Percentiles rank a stretch among this genome's conserved stretches.
phyloP scores from a whole-genome alignment of 2,797 vertebrate species.

The Siniperca obscura region DNA sequence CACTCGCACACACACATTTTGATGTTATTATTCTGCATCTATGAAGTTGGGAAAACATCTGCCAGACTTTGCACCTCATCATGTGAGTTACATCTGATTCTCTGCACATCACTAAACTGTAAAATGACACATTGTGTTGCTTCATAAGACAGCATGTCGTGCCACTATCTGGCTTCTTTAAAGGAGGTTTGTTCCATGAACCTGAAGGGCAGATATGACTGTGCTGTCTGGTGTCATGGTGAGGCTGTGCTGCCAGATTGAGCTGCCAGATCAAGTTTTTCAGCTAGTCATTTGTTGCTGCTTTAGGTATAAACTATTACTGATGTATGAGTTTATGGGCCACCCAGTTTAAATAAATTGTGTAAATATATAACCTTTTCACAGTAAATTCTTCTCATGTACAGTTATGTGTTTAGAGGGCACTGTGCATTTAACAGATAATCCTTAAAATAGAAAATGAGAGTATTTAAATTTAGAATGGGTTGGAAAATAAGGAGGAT shows the following conservation, averaged over 20 bases:
- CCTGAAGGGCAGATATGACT: slow-evolving; percentile 31
- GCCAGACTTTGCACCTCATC: slow-evolving; percentile 4
- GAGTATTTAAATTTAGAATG: background rate
- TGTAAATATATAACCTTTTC: slow-evolving; percentile 21
- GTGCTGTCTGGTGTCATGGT: slow-evolving; percentile 16
- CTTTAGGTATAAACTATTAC: slow-evolving; percentile 31
- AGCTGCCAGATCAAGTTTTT: slow-evolving; percentile 11
- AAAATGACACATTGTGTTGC: slow-evolving; percentile 1
- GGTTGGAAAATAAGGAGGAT: background rate
- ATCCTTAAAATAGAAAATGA: slow-evolving; percentile 6
- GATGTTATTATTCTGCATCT: background rate
- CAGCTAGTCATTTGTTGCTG: slow-evolving; percentile 4
- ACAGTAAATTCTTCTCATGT: background rate
- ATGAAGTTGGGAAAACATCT: slow-evolving; percentile 16
- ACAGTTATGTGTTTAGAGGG: background rate
- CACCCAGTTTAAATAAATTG: slow-evolving; percentile 19
- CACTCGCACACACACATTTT: background rate
- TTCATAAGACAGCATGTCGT: background rate
- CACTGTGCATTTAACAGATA: background rate
- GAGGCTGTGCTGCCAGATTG: slow-evolving; percentile 8
- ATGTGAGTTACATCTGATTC: background rate
- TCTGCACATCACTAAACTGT: slow-evolving; percentile 6
- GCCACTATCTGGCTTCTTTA: slow-evolving; percentile 11
- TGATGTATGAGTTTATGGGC: slow-evolving; percentile 18
- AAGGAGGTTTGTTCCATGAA: slow-evolving; percentile 50